Conservation (phyloP, 1,140 invertebrate species). For the Ruditapes philippinarum region DNA sequence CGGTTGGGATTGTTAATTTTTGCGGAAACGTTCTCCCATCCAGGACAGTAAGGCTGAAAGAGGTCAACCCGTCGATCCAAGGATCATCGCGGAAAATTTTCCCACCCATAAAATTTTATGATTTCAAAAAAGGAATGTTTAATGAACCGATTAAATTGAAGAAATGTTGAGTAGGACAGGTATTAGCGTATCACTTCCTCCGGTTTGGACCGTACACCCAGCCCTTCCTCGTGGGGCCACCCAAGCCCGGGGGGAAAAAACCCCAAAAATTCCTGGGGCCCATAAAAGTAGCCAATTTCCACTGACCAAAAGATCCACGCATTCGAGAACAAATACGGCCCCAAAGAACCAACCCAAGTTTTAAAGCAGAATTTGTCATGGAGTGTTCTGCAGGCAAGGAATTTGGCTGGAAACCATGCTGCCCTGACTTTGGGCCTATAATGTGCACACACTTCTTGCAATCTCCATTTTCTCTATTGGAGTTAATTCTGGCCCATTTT, state of each 20-base stretch:
- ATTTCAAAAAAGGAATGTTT: slow-evolving; percentile 79
- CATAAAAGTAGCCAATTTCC: slow-evolving; percentile 83
- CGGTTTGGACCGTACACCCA: slow-evolving; percentile 81
- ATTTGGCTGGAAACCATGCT: slow-evolving; percentile 4
- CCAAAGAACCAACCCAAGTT: slow-evolving; percentile 73
- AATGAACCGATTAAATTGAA: slow-evolving; percentile 80
- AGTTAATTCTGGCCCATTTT: background rate
- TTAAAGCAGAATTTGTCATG: slow-evolving; percentile 71
- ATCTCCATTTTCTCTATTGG: slow-evolving; percentile 16
- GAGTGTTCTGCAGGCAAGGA: slow-evolving; percentile 47
- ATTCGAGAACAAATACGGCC: slow-evolving; percentile 72
- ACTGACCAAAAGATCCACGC: slow-evolving; percentile 77
- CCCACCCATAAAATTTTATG: slow-evolving; percentile 76
- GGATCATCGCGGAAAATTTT: slow-evolving; percentile 76
- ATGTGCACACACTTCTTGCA: slow-evolving; percentile 26
- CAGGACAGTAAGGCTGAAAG: slow-evolving; percentile 77
- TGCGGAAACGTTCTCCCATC: slow-evolving; percentile 82
- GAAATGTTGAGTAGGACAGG: slow-evolving; percentile 77
- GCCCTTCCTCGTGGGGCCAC: slow-evolving; percentile 73
- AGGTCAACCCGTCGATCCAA: slow-evolving; percentile 79
- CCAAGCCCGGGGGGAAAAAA: slow-evolving; percentile 75
- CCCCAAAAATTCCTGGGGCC: too few species aligned
- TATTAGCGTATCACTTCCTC: slow-evolving; percentile 64
- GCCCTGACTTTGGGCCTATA: background rate
- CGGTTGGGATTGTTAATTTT: slow-evolving; percentile 77